Conservation (phyloP, 2,113 vertebrate genomes). For the Nipponia nippon region DNA sequence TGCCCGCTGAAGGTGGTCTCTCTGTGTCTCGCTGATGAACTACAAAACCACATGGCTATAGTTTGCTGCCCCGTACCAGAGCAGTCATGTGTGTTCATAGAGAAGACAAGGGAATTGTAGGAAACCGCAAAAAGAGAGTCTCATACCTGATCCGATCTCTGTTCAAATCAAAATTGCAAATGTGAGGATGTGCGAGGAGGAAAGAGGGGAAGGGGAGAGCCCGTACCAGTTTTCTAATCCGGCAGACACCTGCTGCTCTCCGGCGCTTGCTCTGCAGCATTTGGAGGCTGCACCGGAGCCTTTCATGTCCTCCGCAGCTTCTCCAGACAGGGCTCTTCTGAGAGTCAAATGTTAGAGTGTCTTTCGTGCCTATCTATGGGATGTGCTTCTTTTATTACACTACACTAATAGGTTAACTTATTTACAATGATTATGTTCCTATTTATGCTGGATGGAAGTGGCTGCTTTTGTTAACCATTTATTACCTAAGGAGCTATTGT, state of each 20-base stretch:
- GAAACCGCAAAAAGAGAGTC: neutral
- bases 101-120: neutral
- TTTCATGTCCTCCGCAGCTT: neutral
- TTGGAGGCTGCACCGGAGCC: neutral
- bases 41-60: accelerated
- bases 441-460: neutral
- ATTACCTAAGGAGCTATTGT: conserved; percentile 42
- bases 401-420: neutral
- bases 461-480: conserved; percentile 53
- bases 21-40: accelerated
- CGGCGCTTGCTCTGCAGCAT: accelerated
- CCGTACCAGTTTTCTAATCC: accelerated
- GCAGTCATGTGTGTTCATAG: accelerated
- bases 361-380: neutral
- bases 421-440: neutral
- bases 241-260: neutral
- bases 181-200: accelerated
- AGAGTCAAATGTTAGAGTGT: accelerated
- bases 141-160: neutral
- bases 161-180: neutral
- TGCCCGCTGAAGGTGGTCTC: neutral
- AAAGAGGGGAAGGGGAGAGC: neutral
- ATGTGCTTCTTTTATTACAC: neutral
- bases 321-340: neutral
- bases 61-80: accelerated